phyloP scores from a whole-genome alignment of 2,888 invertebrate genomes.

The Tetragonisca angustula region DNA sequence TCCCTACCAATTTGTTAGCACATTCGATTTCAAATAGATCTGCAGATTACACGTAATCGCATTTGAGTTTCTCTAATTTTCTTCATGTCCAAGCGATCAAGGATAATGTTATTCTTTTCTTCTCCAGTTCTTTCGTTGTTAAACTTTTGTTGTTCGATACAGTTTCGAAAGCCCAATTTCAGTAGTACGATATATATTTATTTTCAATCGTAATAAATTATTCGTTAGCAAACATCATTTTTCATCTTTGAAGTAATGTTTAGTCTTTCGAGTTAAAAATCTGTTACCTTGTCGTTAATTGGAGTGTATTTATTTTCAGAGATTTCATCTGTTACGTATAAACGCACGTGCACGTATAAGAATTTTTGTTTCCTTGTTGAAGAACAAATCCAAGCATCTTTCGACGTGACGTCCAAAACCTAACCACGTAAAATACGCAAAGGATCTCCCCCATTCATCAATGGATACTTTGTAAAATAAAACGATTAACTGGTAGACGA shows the following conservation, averaged over 20 bases:
- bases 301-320: too few relatives aligned
- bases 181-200: background rate
- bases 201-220: background rate
- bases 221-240: background rate
- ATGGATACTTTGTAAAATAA: constrained; percentile 6
- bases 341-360: background rate
- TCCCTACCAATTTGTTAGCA: constrained; percentile 31
- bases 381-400: background rate
- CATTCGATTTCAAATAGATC: constrained; percentile 25
- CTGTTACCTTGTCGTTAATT: too few relatives aligned
- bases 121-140: background rate
- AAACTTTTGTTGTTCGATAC: constrained; percentile 4
- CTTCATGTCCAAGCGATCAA: constrained; percentile 33
- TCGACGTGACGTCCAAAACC: background rate
- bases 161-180: background rate
- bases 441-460: background rate
- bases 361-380: background rate
- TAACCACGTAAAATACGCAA: background rate
- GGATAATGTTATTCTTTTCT: constrained; percentile 10
- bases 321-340: background rate
- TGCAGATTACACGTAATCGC: constrained; percentile 24
- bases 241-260: background rate
- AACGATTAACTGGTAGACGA: constrained; percentile 29
- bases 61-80: constrained; percentile 33
- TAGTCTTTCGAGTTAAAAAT: background rate